Conservation (phyloP, 2,797 vertebrate genomes). For the Acanthurus lineatus region DNA sequence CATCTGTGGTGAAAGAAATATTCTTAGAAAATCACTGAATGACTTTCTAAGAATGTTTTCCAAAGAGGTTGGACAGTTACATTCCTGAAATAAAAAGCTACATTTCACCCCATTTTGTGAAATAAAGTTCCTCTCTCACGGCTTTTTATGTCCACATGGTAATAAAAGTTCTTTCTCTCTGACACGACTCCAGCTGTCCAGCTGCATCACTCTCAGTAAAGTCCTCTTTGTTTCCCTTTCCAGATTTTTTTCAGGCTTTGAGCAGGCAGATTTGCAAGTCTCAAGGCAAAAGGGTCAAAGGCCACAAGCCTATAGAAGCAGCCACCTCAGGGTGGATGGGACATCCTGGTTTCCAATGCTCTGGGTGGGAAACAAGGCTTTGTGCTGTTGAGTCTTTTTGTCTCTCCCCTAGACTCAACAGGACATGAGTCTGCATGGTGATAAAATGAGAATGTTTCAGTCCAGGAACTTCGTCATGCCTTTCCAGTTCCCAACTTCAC, state of each 20-base stretch:
- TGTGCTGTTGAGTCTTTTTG: conserved; percentile 54
- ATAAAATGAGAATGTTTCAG: conserved; percentile 47
- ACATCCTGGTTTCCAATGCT: conserved; percentile 72
- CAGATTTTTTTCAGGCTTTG: conserved; percentile 63
- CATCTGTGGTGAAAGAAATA: conserved; percentile 41
- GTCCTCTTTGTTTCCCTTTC: conserved; percentile 78
- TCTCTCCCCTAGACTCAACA: conserved; percentile 65
- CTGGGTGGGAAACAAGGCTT: conserved; percentile 60
- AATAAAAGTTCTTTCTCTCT: conserved; percentile 72
- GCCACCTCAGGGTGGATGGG: conserved; percentile 64
- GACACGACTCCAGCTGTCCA: conserved; percentile 74
- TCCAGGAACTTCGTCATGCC: conserved; percentile 1
- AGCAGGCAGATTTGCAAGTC: conserved; percentile 62
- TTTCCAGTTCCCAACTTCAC: not conserved
- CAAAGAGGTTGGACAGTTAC: conserved; percentile 5
- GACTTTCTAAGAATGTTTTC: conserved; percentile 28
- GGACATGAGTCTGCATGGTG: conserved; percentile 62
- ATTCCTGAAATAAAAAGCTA: conserved; percentile 9
- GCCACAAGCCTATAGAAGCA: conserved; percentile 54
- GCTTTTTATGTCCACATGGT: conserved; percentile 54
- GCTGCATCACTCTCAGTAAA: conserved; percentile 72
- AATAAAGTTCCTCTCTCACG: conserved; percentile 54
- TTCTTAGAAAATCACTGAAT: conserved; percentile 34
- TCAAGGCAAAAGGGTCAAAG: conserved; percentile 73
- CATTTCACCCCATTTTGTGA: conserved; percentile 28